Percentiles rank a stretch among this genome's conserved stretches.
These are phyloP conservation scores for Macrobrachium rosenbergii DNA, from an alignment of 1,140 invertebrate genomes.

Conservation along the genomic window DNA sequence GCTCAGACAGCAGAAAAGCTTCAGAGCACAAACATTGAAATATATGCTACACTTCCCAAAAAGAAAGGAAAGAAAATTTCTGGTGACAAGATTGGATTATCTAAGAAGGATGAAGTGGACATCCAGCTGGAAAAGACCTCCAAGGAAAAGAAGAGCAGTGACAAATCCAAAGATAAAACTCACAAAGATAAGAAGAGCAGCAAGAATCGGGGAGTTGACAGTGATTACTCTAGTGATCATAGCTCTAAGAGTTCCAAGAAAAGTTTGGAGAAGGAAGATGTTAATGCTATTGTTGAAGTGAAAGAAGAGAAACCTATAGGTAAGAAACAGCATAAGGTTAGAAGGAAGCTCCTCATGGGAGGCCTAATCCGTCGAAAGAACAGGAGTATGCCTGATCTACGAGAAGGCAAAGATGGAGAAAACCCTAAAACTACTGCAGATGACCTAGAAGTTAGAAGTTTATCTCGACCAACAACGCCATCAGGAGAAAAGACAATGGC, in stretches of 20 bases:
- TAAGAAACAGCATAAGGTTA: constrained; percentile 92
- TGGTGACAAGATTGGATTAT: constrained; percentile 42
- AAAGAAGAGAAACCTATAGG: constrained; percentile 71
- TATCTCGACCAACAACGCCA: constrained; percentile 63
- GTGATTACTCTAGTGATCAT: constrained; percentile 61
- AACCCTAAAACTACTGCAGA: constrained; percentile 70
- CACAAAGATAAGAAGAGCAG: constrained; percentile 61
- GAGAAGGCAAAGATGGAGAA: constrained; percentile 76
- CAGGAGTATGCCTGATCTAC: constrained; percentile 90
- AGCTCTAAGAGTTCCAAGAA: constrained; percentile 69
- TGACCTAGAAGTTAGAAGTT: constrained; percentile 64
- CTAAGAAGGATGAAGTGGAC: constrained; percentile 66
- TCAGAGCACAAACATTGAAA: constrained; percentile 79
- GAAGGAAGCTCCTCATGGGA: constrained; percentile 89
- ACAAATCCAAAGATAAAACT: constrained; percentile 58
- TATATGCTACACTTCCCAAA: constrained; percentile 92
- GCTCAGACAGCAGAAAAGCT: constrained; percentile 75
- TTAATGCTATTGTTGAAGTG: constrained; percentile 62
- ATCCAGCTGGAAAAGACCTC: constrained; percentile 72
- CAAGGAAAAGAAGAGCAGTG: constrained; percentile 79
- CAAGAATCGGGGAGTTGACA: constrained; percentile 59
- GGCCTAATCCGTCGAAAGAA: constrained; percentile 90
- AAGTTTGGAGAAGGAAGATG: constrained; percentile 75
- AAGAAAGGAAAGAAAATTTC: constrained; percentile 76
- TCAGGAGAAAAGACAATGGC: constrained; percentile 76